These are phyloP conservation scores for Alosa alosa DNA, from an alignment of 2,113 vertebrate species.

Conservation along the genomic window DNA sequence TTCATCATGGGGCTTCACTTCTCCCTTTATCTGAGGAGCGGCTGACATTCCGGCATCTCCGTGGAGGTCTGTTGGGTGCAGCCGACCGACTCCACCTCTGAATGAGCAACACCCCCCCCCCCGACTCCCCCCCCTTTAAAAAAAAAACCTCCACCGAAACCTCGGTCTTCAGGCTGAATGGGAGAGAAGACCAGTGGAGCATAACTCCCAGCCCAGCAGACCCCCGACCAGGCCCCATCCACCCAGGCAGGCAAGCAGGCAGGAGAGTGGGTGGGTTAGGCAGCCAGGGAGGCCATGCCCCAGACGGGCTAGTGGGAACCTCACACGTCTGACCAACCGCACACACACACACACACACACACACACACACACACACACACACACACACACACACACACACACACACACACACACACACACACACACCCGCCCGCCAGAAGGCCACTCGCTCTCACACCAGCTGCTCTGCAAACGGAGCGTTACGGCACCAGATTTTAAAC, in stretches of 20 bases:
- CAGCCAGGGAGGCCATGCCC: constrained; percentile 39
- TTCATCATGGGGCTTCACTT: constrained; percentile 31
- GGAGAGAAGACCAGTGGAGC: constrained; percentile 64
- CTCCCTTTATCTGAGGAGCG: constrained; percentile 53
- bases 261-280: neutral
- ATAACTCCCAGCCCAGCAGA: constrained; percentile 53
- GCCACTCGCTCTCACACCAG: constrained; percentile 56
- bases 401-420: neutral
- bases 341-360: constrained; percentile 19
- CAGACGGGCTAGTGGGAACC: constrained; percentile 64
- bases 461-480: constrained; percentile 56
- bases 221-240: constrained; percentile 34
- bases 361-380: constrained; percentile 22
- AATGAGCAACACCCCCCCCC: constrained; percentile 60
- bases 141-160: neutral
- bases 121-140: neutral
- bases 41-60: constrained; percentile 60
- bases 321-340: constrained; percentile 53
- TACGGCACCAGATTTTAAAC: constrained; percentile 43
- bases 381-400: constrained; percentile 23
- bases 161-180: constrained; percentile 49
- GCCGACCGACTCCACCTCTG: constrained; percentile 61
- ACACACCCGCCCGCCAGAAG: constrained; percentile 53
- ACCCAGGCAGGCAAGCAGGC: neutral
- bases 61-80: constrained; percentile 65